These are phyloP conservation scores for Heterochromis multidens DNA, from an alignment of 2,113 vertebrate species.

Conservation along the genomic window DNA sequence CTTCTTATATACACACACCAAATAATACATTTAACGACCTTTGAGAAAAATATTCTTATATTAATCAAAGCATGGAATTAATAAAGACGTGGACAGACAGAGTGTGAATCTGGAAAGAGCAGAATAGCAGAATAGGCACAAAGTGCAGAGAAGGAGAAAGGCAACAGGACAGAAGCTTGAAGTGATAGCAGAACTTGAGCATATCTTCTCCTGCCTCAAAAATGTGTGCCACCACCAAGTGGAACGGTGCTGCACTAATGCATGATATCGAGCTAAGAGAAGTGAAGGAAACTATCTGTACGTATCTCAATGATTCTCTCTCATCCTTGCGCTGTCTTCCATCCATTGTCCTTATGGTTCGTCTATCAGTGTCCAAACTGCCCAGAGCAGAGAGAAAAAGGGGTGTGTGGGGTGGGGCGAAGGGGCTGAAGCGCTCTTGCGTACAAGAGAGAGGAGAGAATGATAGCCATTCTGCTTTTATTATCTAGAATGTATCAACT, in stretches of 20 bases:
- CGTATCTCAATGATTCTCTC: conserved; percentile 11
- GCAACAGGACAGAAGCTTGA: not conserved
- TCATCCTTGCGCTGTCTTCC: conserved; percentile 5
- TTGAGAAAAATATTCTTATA: not conserved
- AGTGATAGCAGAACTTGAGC: conserved; percentile 32
- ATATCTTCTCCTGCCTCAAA: conserved; percentile 23
- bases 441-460: conserved; percentile 54
- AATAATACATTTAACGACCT: not conserved
- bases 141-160: not conserved
- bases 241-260: conserved; percentile 20
- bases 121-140: not conserved
- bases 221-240: conserved; percentile 28
- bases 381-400: conserved; percentile 36
- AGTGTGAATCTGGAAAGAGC: not conserved
- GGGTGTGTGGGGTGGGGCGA: conserved; percentile 14
- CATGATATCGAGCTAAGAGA: conserved; percentile 24
- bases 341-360: conserved; percentile 52
- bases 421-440: conserved; percentile 30
- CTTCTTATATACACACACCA: no score
- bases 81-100: not conserved
- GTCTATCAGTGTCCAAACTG: conserved; percentile 64
- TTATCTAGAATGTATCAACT: conserved; percentile 77
- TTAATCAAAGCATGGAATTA: not conserved
- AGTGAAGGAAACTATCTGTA: not conserved
- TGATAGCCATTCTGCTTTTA: conserved; percentile 73